phyloP scores from a whole-genome alignment of 2,888 invertebrate species.

The Taenaris catops region DNA sequence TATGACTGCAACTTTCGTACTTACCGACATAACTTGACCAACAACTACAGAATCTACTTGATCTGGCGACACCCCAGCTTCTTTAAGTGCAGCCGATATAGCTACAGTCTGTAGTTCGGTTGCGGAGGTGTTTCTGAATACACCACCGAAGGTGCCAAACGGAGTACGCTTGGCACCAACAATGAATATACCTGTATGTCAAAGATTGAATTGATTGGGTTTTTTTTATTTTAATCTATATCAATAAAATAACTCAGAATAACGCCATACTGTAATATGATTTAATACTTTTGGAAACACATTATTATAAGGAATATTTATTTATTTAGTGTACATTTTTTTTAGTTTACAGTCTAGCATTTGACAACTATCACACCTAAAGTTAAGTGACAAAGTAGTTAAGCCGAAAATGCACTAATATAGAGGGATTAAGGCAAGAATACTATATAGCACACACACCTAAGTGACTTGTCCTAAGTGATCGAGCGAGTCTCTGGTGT shows the following conservation, averaged over 20 bases:
- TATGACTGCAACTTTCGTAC: no score
- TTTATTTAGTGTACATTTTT: neutral
- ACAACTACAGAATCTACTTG: conserved; percentile 93
- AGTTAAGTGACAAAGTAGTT: no score
- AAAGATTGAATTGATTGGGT: no score
- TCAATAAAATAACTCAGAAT: no score
- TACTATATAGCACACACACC: no score
- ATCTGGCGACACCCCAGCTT: conserved; percentile 90
- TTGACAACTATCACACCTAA: no score
- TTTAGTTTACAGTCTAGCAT: no score
- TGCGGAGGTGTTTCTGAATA: conserved; percentile 85
- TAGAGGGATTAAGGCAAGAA: no score
- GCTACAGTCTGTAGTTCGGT: conserved; percentile 91
- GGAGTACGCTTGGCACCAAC: conserved; percentile 98
- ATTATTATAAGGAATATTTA: neutral
- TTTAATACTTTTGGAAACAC: neutral
- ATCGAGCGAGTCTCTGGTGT: no score
- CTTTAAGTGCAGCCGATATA: conserved; percentile 87
- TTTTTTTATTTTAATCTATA: no score
- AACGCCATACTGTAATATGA: neutral
- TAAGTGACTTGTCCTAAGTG: no score
- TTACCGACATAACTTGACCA: conserved; percentile 92
- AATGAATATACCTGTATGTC: conserved; percentile 87
- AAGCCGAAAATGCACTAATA: no score
- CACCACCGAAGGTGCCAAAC: conserved; percentile 97